Evolutionary conservation across 2,113 vertebrate genomes (phyloP), one percentile per base, ranked within the genome.

Genomic region (Dasypus novemcinctus): DNA sequence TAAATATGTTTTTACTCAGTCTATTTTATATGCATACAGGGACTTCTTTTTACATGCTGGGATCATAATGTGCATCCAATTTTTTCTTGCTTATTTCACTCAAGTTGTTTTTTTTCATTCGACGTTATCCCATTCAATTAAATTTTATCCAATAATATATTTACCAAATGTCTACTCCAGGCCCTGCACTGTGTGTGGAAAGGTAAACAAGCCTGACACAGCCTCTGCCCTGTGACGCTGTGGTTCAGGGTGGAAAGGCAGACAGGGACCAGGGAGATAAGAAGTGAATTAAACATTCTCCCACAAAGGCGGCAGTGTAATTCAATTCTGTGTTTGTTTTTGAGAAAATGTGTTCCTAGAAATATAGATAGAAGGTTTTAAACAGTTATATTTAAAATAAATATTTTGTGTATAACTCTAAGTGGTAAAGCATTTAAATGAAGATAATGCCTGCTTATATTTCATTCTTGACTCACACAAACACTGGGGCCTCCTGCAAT

Each of bases 291-390:
- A 81, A 94, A 76, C 38, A 43, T 41, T 57, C 20, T n/a, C 87
- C 85, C 7, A 72, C 76, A 43, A 74, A 43, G 38, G 82, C 74
- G 64, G 49, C 5, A 0, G 3, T 64, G 10, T 72, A 89, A 95
- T 79, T 72, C 68, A 68, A 43, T 38, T 20, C 29, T 23, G 14
- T 6, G 49, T 59, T 85, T 36, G 72, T 76, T 96, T 95, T 94
- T 91, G 82, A 84, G 85, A 78, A 95, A 95, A 85, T 36, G 11
- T 6, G 18, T 85, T 82, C 41, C 49, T 96, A 64, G 88, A 97
- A 95, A 85, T 46, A 52, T 61, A 74, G 46, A 85, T 54, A 66
- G 46, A 93, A 17, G 72, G 71, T 61, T 90, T 81, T 84, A 43
- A 80, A 79, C 27, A 43, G 33, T 87, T 87, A 46, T 61, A 90